Percentiles rank a stretch among this genome's conserved stretches.
These are phyloP conservation scores for Erethizon dorsatum DNA, from an alignment of 2,797 vertebrate genomes.

Conservation along the genomic window DNA sequence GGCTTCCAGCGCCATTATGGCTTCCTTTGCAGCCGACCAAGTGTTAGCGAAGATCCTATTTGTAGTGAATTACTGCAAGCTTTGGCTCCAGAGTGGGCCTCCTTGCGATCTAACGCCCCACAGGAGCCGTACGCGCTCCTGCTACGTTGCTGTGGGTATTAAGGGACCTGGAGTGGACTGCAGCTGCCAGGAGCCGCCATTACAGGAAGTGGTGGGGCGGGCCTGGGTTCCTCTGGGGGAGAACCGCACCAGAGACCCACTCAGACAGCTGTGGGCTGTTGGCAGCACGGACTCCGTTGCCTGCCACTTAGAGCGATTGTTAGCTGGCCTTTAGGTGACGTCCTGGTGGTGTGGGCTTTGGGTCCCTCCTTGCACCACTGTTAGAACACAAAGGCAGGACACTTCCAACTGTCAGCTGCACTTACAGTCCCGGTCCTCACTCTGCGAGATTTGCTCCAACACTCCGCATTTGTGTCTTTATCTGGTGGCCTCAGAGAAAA, in stretches of 20 bases:
- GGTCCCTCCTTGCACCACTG: rapidly evolving
- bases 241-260: too few relatives aligned
- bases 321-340: neutral
- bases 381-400: too few relatives aligned
- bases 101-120: too few relatives aligned
- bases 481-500: neutral
- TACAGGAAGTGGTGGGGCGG: neutral
- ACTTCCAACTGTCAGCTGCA: neutral
- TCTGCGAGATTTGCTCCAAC: neutral
- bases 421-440: neutral
- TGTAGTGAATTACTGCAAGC: too few relatives aligned
- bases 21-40: neutral
- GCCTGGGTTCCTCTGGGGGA: neutral
- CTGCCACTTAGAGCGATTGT: too few relatives aligned
- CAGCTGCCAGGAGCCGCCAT: neutral
- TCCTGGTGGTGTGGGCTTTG: neutral
- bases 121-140: neutral
- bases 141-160: neutral
- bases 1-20: neutral
- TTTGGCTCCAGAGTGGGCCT: neutral
- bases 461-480: neutral
- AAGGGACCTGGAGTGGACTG: neutral
- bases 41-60: neutral
- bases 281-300: neutral
- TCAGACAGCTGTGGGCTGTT: neutral